Evolutionary conservation across 2,113 vertebrate species (phyloP).

Genomic region (Laterallus jamaicensis): DNA sequence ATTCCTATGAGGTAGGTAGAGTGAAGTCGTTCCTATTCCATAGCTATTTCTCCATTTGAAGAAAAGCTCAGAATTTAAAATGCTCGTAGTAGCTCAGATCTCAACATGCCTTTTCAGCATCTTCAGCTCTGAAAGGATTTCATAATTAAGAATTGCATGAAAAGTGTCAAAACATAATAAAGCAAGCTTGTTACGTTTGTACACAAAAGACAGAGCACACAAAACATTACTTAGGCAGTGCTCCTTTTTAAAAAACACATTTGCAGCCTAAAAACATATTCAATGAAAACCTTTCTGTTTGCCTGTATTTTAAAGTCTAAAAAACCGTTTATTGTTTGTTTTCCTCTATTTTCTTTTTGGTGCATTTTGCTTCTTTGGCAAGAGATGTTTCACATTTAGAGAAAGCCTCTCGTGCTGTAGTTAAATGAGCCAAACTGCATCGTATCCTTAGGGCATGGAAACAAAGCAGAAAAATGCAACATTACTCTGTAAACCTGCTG

Average conservation of each 20-base stretch:
- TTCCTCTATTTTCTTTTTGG: constrained; percentile 62
- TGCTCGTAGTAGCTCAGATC: background rate
- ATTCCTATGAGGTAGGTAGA: background rate
- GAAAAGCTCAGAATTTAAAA: background rate
- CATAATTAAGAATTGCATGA: constrained; percentile 59
- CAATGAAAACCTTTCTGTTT: constrained; percentile 4
- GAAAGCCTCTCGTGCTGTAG: constrained; percentile 62
- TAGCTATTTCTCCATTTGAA: background rate
- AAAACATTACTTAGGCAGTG: background rate
- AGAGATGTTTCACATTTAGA: constrained; percentile 63
- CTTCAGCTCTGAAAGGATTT: constrained; percentile 13
- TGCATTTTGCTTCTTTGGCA: constrained; percentile 65
- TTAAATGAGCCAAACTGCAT: constrained; percentile 69
- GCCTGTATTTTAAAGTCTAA: constrained; percentile 42
- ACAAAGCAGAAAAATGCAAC: constrained; percentile 71
- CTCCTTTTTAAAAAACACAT: constrained; percentile 36
- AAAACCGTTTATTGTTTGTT: constrained; percentile 71
- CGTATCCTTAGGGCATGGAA: constrained; percentile 58
- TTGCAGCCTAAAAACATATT: constrained; percentile 33
- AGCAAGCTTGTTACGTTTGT: constrained; percentile 31
- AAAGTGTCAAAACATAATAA: constrained; percentile 51
- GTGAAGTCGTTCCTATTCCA: background rate
- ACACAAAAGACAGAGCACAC: constrained; percentile 33
- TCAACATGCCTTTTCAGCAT: background rate
- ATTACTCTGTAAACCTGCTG: constrained; percentile 66